A percentile compares a stretch with the other conserved stretches of the same genome.
These are phyloP conservation scores for Eupithecia abbreviata DNA, from an alignment of 2,888 invertebrate genomes.

Conservation along the genomic window DNA sequence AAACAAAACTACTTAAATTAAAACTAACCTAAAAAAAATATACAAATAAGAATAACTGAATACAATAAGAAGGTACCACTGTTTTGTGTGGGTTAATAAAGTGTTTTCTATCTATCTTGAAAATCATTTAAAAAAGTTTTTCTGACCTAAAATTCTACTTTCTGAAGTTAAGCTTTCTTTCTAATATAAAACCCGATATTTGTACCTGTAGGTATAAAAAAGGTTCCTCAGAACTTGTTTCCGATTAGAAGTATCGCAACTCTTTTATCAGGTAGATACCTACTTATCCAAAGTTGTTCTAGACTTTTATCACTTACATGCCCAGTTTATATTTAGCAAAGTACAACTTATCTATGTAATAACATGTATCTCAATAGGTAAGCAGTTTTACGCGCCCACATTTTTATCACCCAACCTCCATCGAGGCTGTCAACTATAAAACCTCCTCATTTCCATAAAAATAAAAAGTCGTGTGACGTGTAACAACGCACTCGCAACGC, in stretches of 20 bases:
- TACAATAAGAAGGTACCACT: too few species aligned
- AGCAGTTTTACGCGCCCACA: slow-evolving; percentile 37
- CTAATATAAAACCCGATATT: background rate
- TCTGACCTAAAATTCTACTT: background rate
- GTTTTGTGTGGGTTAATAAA: too few species aligned
- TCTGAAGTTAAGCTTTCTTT: background rate
- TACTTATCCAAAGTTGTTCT: background rate
- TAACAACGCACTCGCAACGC: slow-evolving; percentile 41
- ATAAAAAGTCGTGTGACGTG: slow-evolving; percentile 37
- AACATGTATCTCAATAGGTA: slow-evolving; percentile 10
- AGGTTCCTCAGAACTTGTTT: background rate
- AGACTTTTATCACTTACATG: slow-evolving; percentile 1
- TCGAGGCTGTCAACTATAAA: slow-evolving; percentile 39
- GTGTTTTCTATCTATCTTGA: too few species aligned
- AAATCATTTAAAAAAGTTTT: background rate
- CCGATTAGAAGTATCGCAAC: background rate
- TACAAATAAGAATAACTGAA: too few species aligned
- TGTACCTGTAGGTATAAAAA: background rate
- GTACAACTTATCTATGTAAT: background rate
- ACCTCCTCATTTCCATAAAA: slow-evolving; percentile 35
- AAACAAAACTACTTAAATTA: too few species aligned
- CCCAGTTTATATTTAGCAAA: slow-evolving; percentile 3
- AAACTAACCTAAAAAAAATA: too few species aligned
- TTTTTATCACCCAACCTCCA: slow-evolving; percentile 50
- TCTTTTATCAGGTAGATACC: background rate